Base-by-base conservation (phyloP, 2,888 invertebrate species). In the Liodrosophila aerea region DNA sequence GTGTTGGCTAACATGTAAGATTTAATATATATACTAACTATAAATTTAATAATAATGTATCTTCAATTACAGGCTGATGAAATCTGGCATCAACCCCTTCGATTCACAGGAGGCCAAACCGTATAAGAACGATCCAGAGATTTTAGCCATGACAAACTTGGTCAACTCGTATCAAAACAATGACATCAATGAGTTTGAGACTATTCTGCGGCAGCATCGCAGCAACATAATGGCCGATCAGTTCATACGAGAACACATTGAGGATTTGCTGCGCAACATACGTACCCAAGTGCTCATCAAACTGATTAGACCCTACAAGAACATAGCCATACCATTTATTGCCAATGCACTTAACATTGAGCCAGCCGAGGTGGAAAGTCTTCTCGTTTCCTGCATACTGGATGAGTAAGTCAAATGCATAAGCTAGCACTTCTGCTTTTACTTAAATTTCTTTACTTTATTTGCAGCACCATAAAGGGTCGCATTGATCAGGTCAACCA, bases 81-180 rank as follows among this genome's bases (percentile, higher is more conserved):
- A 99, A 89, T 99, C 98, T 3, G 98, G 98, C 31, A 99, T 99
- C 72, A 99, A 99, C 91, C 99, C 99, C 0, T 99, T 99, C 90
- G 99, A 99, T 91, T 98, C 98, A 0, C 99, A 99, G 92, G 99
- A 99, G 91, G 99, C 99, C 0, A 99, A 99, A 89, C 99, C 99
- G 0, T 99, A 99, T 89, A 99, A 98, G 91, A 99, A 99, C 89
- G 99, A 99, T 91, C 98, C 98, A 0, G 99, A 99, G 91, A 99
- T 99, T 83, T 92, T 99, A 74, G 99, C 99, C 11, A 99, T 99
- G 98, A 99, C 99, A 4, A 98, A 99, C 91, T 92, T 99, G 83
- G 99, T 99, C 54, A 95, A 94, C 89, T 96, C 98, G 11, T 99
- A 98, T 91, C 98, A 99, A 90, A 98, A 98, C 90, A 98, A 99